Evolutionary conservation across 2,797 vertebrate genomes (phyloP), one percentile per base, ranked within the genome.

Genomic region (Eulemur mongoz): DNA sequence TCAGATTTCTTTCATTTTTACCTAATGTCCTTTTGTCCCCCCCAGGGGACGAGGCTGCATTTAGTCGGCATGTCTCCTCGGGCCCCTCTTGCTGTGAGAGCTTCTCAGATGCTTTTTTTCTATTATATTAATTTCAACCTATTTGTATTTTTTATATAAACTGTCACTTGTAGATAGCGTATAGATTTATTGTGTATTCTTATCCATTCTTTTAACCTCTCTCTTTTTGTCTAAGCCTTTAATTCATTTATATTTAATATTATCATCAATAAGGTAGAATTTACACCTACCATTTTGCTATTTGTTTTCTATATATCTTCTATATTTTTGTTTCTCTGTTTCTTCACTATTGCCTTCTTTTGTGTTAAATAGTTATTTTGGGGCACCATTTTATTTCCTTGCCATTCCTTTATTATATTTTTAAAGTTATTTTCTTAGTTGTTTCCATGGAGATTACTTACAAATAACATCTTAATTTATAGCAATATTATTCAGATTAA

Each of bases 1-100:
- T 27, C 17, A 1, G 8, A 38, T 48, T 45, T 6, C 45, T 40
- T 78, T 27, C 1, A 7, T 22, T 38, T 32, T n/a, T n/a, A 17
- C 32, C 27, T 35, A 1, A 14, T 2, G 8, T 7, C 23, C 63
- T 35, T 18, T 5, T 7, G 17, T n/a, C 3, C 23, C 38, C 30
- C 7, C 25, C 22, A 23, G 22, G 9, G 14, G 7, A 11, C 11
- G 43, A 9, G 11, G 4, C n/a, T 7, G 2, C 1, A 11, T n/a
- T 32, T 10, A 7, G 23, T 35, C 4, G 0, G 78, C 35, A 35
- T 2, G 0, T 27, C 40, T 83, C 14, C 15, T 43, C 4, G 7
- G 3, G 5, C 27, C 35, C 4, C 18, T 63, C 40, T 23, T 32
- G 10, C 75, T 48, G 23, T 22, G 63, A 61, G 0, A 18, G 8